These are phyloP conservation scores for Cladopsammia gracilis DNA, from an alignment of 64 coral and sea anemone genomes.

Conservation along the genomic window DNA sequence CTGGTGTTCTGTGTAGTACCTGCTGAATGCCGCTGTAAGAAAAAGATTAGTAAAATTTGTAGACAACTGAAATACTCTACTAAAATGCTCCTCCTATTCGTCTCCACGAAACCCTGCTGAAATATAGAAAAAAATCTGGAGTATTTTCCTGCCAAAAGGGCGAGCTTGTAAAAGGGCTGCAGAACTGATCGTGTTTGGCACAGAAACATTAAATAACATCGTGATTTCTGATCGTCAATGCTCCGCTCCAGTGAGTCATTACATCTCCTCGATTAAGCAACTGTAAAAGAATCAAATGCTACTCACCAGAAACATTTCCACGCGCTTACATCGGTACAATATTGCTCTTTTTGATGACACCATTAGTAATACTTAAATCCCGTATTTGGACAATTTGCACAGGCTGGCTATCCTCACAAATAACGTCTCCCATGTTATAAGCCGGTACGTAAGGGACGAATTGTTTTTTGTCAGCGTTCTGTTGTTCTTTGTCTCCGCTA, in stretches of 20 bases:
- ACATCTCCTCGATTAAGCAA: background rate
- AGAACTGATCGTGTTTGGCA: background rate
- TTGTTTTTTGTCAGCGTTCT: slow-evolving; percentile 33
- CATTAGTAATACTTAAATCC: slow-evolving; percentile 46
- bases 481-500: background rate
- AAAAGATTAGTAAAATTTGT: no score
- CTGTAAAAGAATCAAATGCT: background rate
- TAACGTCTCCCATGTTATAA: slow-evolving; percentile 22
- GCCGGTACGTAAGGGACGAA: slow-evolving; percentile 3
- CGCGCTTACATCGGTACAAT: background rate
- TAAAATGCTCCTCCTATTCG: no score
- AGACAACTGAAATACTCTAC: no score
- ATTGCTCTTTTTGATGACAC: slow-evolving; percentile 41
- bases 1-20: no score
- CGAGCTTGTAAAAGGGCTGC: background rate
- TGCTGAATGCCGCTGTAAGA: no score
- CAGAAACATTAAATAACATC: background rate
- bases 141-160: background rate
- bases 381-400: slow-evolving; percentile 48
- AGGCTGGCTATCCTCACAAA: slow-evolving; percentile 13
- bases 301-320: background rate
- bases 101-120: no score
- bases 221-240: background rate
- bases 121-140: no score
- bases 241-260: background rate